phyloP scores from a whole-genome alignment of 1,140 invertebrate species.

The Zaprionus ornatus region DNA sequence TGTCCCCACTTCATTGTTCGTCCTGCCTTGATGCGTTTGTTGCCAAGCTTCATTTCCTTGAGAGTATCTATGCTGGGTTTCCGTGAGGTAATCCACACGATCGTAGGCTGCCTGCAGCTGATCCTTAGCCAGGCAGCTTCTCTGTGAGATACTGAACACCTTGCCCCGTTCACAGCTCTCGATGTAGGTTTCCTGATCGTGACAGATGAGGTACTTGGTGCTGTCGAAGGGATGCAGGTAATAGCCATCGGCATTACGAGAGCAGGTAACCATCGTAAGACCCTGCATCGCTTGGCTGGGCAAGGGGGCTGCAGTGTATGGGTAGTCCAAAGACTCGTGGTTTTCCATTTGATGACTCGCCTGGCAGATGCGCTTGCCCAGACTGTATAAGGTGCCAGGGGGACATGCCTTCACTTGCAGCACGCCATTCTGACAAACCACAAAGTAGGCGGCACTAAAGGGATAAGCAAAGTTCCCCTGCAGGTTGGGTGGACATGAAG shows the following conservation, averaged over 20 bases:
- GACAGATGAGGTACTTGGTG: constrained; percentile 88
- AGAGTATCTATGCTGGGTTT: constrained; percentile 52
- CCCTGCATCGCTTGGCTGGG: constrained; percentile 43
- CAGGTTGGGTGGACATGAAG: constrained; percentile 44
- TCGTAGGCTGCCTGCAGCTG: constrained; percentile 52
- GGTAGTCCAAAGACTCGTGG: constrained; percentile 55
- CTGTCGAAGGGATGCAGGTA: constrained; percentile 87
- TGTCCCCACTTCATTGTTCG: neutral
- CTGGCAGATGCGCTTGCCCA: constrained; percentile 47
- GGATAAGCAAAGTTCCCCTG: constrained; percentile 65
- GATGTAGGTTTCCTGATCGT: constrained; percentile 85
- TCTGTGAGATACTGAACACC: constrained; percentile 69
- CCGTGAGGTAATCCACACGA: constrained; percentile 59
- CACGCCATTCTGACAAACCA: constrained; percentile 57
- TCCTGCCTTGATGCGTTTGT: neutral
- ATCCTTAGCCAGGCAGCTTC: constrained; percentile 46
- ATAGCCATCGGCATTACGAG: constrained; percentile 82
- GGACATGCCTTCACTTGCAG: constrained; percentile 56
- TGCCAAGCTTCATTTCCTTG: constrained; percentile 13
- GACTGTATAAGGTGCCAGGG: constrained; percentile 55
- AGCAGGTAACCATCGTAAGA: constrained; percentile 52
- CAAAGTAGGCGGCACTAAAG: constrained; percentile 64
- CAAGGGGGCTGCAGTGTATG: constrained; percentile 19
- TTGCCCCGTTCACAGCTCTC: constrained; percentile 85
- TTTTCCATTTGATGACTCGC: constrained; percentile 11